Percentiles rank a stretch among this genome's conserved stretches.
These are phyloP conservation scores for Zosterops borbonicus DNA, from an alignment of 2,113 vertebrate species.

Conservation along the genomic window DNA sequence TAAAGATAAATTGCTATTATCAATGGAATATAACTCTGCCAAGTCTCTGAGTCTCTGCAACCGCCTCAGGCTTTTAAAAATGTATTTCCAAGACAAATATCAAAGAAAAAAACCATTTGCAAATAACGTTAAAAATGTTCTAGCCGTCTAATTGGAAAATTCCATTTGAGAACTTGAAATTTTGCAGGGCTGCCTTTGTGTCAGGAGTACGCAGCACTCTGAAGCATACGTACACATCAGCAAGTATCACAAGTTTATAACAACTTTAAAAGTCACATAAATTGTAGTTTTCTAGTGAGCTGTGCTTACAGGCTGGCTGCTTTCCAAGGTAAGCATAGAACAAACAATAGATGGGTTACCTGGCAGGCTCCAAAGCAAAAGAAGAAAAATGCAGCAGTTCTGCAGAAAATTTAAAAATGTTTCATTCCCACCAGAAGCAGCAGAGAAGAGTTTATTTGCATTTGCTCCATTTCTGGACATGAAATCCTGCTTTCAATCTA, in stretches of 20 bases:
- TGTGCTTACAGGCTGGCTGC: background rate
- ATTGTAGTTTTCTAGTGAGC: background rate
- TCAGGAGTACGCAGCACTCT: background rate
- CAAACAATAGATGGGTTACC: constrained; percentile 9
- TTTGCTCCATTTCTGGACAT: background rate
- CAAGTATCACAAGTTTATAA: background rate
- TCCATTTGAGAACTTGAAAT: background rate
- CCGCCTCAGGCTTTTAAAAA: background rate
- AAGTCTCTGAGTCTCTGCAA: background rate
- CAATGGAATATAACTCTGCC: background rate
- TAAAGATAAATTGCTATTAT: background rate
- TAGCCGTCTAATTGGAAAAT: background rate
- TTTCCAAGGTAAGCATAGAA: background rate
- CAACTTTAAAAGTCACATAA: constrained; percentile 19
- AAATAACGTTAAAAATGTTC: background rate
- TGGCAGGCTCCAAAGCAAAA: background rate
- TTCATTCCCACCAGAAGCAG: background rate
- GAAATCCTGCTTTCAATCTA: background rate
- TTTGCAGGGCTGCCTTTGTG: background rate
- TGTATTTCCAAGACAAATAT: constrained; percentile 8
- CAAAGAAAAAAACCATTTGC: background rate
- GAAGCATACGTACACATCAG: background rate
- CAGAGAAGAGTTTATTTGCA: background rate
- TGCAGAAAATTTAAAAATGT: background rate
- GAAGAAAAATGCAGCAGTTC: background rate